Percentiles rank a stretch among this genome's conserved stretches.
Evolutionary conservation across 1,140 invertebrate species (phyloP).

Genomic region (Procambarus clarkii): DNA sequence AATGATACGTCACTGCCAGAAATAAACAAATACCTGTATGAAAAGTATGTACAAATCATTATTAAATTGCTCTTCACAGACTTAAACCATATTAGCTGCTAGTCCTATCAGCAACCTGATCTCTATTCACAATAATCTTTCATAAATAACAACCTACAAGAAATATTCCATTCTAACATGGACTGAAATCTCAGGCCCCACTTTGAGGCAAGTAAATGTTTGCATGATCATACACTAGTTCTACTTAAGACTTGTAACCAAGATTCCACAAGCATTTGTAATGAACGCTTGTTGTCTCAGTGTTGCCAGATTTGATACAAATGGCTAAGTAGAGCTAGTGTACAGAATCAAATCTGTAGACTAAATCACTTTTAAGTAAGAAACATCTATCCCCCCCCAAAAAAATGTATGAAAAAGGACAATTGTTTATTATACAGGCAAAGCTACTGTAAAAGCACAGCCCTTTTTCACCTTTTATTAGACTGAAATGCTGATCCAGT

Average conservation of each 20-base stretch:
- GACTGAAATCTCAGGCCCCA: slow-evolving; percentile 21
- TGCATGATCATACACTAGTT: slow-evolving; percentile 10
- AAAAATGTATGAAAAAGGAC: slow-evolving; percentile 14
- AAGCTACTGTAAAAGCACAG: slow-evolving; percentile 10
- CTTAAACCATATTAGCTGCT: slow-evolving; percentile 27
- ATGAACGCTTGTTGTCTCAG: neutral
- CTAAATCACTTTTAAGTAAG: slow-evolving; percentile 10
- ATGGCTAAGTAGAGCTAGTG: slow-evolving; percentile 10
- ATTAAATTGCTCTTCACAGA: slow-evolving; percentile 11
- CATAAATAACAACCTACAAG: slow-evolving; percentile 48
- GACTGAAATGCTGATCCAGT: neutral
- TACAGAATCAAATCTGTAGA: slow-evolving; percentile 15
- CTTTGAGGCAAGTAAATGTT: slow-evolving; percentile 17
- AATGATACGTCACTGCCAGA: slow-evolving; percentile 31
- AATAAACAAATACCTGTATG: slow-evolving; percentile 32
- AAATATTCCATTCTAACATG: slow-evolving; percentile 26
- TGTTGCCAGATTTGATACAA: neutral
- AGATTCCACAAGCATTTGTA: neutral
- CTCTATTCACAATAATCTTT: slow-evolving; percentile 50
- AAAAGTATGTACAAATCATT: slow-evolving; percentile 42
- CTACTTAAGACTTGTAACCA: neutral
- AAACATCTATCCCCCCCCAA: slow-evolving; percentile 8
- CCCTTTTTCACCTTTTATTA: neutral
- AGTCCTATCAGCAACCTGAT: slow-evolving; percentile 18
- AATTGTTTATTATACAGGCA: slow-evolving; percentile 10